These are phyloP conservation scores for Gymnocypris eckloni DNA, from an alignment of 2,797 vertebrate genomes.

Conservation along the genomic window DNA sequence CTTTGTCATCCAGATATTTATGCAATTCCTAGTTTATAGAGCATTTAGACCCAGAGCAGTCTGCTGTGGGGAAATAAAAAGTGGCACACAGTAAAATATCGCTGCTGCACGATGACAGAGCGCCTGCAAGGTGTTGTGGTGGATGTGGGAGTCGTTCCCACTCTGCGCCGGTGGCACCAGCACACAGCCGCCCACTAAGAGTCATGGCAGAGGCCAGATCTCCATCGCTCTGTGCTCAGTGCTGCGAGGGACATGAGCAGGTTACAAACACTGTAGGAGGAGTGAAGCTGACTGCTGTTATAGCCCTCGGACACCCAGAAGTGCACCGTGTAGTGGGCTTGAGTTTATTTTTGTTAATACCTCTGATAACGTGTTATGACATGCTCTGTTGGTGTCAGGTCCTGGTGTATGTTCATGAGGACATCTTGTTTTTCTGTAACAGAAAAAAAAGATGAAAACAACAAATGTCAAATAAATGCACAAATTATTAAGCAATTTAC, in stretches of 20 bases:
- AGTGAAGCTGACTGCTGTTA: neutral
- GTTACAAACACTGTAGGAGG: neutral
- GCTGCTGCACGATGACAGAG: neutral
- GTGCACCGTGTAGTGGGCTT: too few relatives aligned
- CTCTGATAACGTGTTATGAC: neutral
- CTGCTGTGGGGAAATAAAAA: neutral
- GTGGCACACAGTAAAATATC: neutral
- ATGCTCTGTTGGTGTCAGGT: neutral
- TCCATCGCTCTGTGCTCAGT: slow-evolving; percentile 6
- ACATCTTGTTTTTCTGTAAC: neutral
- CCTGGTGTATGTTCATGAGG: neutral
- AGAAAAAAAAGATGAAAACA: too few relatives aligned
- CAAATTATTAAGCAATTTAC: neutral
- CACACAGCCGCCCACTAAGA: slow-evolving; percentile 33
- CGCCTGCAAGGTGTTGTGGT: slow-evolving; percentile 29
- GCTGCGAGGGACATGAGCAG: neutral
- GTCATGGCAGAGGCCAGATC: slow-evolving; percentile 6
- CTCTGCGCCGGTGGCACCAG: slow-evolving; percentile 16
- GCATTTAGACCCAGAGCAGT: neutral
- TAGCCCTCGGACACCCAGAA: neutral
- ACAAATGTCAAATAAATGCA: too few relatives aligned
- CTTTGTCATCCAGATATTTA: neutral
- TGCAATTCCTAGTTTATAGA: neutral
- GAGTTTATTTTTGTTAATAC: neutral
- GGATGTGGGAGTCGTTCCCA: slow-evolving; percentile 34